Evolutionary conservation across 2,113 vertebrate species (phyloP), one percentile per base, ranked within the genome.

Genomic region (Oceanodroma tethys): DNA sequence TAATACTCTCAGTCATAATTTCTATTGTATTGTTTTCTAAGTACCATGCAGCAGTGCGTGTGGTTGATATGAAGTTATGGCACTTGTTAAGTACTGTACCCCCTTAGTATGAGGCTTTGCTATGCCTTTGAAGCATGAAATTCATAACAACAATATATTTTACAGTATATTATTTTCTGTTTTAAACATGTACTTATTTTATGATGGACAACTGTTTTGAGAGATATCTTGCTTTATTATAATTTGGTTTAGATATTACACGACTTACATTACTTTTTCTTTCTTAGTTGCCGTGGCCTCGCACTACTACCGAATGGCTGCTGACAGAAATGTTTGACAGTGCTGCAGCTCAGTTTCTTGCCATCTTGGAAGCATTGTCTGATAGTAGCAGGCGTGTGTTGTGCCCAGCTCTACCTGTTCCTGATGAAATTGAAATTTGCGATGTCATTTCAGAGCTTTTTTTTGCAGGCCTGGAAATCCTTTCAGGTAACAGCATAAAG

Each of bases 401-500:
- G 48, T 94, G 98, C 56, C 98, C 98, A 11, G 97, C 96, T 29
- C 96, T 98, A 38, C 38, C 97, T 47, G 23, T 86, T 70, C 98
- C 98, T 12, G 98, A 99, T 30, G 98, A 99, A 90, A 52, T 47
- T 8, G 98, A 99, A 95, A 40, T 98, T 40, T 92, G 90, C 58
- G 98, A 98, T 32, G 99, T 99, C 55, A 92, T 98, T 91, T 92
- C 98, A 43, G 99, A 99, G 71, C 98, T 99, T 32, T 98, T 99
- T 81, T 97, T 98, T 76, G 98, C 99, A 90, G 99, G 99, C 63
- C 93, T 98, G 73, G 98, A 99, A 95, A 98, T 99, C 79, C 95
- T 99, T 83, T 98, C 99, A 96, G 98, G 99, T 99, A 98, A 97
- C 34, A 40, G 30, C 29, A 40, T 80, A 66, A 96, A 74, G 84